Evolutionary conservation across 2,888 invertebrate species (phyloP), one percentile per base, ranked within the genome.

Genomic region (Pogonocherus hispidulus): DNA sequence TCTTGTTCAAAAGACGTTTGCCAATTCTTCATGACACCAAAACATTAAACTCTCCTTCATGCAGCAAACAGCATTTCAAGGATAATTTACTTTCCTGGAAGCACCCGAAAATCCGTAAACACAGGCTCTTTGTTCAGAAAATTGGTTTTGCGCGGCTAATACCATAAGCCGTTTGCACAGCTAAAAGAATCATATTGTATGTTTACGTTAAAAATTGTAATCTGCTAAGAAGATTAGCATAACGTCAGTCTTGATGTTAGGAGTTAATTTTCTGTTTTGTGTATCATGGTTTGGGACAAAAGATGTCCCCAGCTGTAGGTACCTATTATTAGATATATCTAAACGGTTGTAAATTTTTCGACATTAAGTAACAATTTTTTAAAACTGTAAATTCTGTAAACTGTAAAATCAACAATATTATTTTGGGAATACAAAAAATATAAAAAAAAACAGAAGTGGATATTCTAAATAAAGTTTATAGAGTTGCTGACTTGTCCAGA

Each of bases 101-200:
- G 32, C 47, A 63, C 20, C 63, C 60, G 55, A 55, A 51, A 63
- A 47, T 32, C 64, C 22, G 54, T 23, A 19, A 63, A 55, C 57
- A 47, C 41, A 54, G n/a, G 18, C 57, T 35, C 59, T 67, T 62
- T 66, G 67, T 65, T 56, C 59, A 27, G 46, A 49, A 72, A 72
- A 72, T 72, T 72, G 70, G 72, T 70, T 72, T 72, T 69, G 56
- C 63, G 60, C n/a, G 55, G 63, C 35, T 63, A 63, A 62, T 57
- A 67, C 49, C 52, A 27, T 65, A 71, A 71, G 46, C 70, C 68
- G 27, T 60, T 66, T 66, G 16, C 49, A 62, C 47, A 47, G 56
- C 59, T 60, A 27, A 57, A 54, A 44, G 11, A 54, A 59, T 59
- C 46, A 47, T 32, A 56, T 71, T 69, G 68, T 71, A 69, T 71